These are phyloP conservation scores for Phortica variegata DNA, from an alignment of 1,140 invertebrate species.

Conservation along the genomic window DNA sequence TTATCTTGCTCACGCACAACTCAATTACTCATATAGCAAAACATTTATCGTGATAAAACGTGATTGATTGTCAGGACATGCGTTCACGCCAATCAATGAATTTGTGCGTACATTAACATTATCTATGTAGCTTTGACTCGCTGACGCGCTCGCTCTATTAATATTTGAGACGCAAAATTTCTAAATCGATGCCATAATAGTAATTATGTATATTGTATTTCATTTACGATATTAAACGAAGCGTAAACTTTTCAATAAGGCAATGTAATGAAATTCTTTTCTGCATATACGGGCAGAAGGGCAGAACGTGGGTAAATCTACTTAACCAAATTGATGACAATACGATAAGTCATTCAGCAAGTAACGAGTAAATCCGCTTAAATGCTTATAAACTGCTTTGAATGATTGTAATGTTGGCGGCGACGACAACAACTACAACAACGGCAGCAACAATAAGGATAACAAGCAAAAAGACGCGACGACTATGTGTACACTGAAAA, in stretches of 20 bases:
- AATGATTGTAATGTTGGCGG: not conserved
- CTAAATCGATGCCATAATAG: no score
- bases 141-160: no score
- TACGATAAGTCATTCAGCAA: conserved; percentile 42
- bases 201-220: no score
- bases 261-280: no score
- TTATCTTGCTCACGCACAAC: conserved; percentile 5
- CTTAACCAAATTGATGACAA: conserved; percentile 49
- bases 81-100: not conserved
- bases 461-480: conserved; percentile 18
- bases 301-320: no score
- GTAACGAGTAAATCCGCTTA: conserved; percentile 35
- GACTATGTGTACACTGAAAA: no score
- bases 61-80: conserved; percentile 35
- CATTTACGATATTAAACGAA: no score
- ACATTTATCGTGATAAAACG: conserved; percentile 42
- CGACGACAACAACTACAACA: no score
- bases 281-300: no score
- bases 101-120: not conserved
- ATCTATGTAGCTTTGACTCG: no score
- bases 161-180: no score
- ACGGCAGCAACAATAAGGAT: not conserved
- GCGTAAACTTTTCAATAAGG: no score
- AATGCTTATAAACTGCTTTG: conserved; percentile 43
- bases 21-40: conserved; percentile 33